Conservation (phyloP, 2,888 invertebrate species). For the Sarcophaga carnaria region DNA sequence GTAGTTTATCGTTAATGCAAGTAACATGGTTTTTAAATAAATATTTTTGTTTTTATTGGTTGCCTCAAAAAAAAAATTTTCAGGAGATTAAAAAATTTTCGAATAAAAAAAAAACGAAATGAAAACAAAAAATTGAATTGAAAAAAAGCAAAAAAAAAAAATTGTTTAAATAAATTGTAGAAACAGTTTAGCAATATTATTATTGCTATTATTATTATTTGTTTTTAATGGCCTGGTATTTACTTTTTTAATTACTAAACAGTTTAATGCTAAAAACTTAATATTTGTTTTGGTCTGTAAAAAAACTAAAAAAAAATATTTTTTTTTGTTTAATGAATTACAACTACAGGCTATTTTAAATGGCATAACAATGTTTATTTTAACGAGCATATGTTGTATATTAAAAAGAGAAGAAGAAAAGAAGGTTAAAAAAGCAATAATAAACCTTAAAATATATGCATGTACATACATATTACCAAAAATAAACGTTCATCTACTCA, state of each 20-base stretch:
- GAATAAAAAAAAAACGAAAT: constrained; percentile 15
- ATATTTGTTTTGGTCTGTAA: constrained; percentile 32
- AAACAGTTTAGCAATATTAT: neutral
- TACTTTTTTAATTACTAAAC: constrained; percentile 25
- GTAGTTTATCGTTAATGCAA: no score
- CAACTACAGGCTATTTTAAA: neutral
- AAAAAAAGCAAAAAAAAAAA: constrained; percentile 11
- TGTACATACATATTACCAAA: no score
- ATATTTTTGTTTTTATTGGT: constrained; percentile 6
- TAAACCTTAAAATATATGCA: no score
- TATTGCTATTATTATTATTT: constrained; percentile 1
- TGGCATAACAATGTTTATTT: neutral
- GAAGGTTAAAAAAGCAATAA: no score
- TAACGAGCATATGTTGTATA: neutral
- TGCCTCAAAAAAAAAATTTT: neutral
- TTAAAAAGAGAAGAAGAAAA: no score
- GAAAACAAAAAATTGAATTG: neutral
- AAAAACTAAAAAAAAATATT: neutral
- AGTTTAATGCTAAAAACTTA: neutral
- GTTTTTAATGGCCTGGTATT: constrained; percentile 18
- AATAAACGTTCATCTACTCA: no score
- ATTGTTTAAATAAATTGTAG: constrained; percentile 10
- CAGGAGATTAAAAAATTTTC: neutral
- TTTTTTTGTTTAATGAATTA: constrained; percentile 8
- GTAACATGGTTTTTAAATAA: neutral